phyloP scores from a whole-genome alignment of 2,113 vertebrate species.

The Sinocyclocheilus rhinocerous region DNA sequence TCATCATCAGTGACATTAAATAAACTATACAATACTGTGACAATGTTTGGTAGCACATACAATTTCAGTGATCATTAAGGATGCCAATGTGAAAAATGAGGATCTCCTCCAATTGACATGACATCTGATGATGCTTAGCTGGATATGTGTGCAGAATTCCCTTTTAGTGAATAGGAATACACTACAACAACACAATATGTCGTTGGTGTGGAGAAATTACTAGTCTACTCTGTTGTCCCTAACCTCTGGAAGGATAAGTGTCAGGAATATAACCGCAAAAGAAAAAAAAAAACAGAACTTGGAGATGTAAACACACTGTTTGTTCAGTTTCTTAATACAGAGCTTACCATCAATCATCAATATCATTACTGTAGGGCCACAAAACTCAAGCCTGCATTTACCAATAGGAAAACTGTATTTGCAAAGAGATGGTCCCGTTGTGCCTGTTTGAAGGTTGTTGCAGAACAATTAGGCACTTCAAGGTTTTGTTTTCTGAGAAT shows the following conservation, averaged over 20 bases:
- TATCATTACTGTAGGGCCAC: not conserved
- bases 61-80: not conserved
- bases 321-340: not conserved
- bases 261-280: not conserved
- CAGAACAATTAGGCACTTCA: not conserved
- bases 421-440: not conserved
- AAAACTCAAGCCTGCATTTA: not conserved
- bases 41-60: not conserved
- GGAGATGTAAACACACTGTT: not conserved
- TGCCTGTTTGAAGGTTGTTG: not conserved
- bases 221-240: not conserved
- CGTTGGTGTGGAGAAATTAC: slow-evolving; percentile 37
- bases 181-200: not conserved
- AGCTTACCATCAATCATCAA: not conserved
- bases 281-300: too few relatives aligned
- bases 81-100: not conserved
- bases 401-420: too few relatives aligned
- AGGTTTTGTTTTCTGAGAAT: not conserved
- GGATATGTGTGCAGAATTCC: not conserved
- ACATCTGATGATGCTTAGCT: not conserved
- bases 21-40: not conserved
- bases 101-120: not conserved
- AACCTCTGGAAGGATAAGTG: slow-evolving; percentile 40
- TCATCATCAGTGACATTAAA: not conserved
- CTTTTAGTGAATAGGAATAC: too few relatives aligned